Evolutionary conservation across 2,113 vertebrate genomes (phyloP).

Genomic region (Pterophyllum scalare): DNA sequence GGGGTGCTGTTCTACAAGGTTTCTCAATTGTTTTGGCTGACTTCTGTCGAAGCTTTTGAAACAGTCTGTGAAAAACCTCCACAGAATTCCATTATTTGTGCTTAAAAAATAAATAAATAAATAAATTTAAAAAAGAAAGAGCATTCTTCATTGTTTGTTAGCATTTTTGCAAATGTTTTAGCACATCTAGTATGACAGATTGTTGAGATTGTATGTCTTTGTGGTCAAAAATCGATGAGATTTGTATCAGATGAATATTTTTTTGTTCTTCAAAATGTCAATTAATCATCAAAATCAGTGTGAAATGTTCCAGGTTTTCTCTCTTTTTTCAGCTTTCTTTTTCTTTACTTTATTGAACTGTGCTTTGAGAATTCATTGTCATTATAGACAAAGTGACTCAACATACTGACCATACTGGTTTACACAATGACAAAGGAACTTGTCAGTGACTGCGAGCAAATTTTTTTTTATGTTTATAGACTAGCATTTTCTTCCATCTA

Average conservation of each 20-base stretch:
- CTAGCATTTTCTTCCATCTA: neutral
- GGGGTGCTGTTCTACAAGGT: neutral
- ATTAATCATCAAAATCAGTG: neutral
- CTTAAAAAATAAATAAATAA: no score
- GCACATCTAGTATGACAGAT: neutral
- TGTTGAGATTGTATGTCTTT: no score
- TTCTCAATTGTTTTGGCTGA: neutral
- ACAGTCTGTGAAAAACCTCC: neutral
- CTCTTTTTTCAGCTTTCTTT: neutral
- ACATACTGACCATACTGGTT: neutral
- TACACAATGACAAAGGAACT: neutral
- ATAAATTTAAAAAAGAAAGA: no score
- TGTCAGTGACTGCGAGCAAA: neutral
- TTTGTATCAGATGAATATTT: neutral
- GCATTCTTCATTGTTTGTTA: neutral
- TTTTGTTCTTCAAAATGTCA: neutral
- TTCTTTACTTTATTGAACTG: neutral
- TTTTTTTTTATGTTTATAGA: neutral
- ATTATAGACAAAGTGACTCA: neutral
- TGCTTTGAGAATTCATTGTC: neutral
- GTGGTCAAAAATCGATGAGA: neutral
- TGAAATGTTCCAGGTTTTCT: no score
- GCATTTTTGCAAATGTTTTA: neutral
- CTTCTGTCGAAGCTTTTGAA: neutral
- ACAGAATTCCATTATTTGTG: neutral